phyloP scores from a whole-genome alignment of 2,797 vertebrate species.

The Fistularia commersonii region DNA sequence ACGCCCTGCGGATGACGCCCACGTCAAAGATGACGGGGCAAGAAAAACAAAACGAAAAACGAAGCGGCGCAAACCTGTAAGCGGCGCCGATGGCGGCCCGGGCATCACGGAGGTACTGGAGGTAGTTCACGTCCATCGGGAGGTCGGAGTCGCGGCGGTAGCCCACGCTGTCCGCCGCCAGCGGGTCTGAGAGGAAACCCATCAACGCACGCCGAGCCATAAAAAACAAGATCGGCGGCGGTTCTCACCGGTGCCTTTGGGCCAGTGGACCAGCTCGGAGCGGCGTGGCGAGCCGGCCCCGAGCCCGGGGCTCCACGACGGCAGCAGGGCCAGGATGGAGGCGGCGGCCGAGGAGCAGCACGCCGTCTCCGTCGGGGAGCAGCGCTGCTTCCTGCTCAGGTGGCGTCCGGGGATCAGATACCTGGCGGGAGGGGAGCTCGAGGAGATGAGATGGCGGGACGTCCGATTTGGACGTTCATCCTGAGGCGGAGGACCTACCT shows the following conservation, averaged over 20 bases:
- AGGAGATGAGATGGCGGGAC: too few relatives aligned
- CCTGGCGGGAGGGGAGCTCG: conserved; percentile 62
- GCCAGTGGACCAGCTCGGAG: conserved; percentile 83
- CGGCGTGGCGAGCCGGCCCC: conserved; percentile 46
- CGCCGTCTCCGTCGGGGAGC: conserved; percentile 80
- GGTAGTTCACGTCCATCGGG: conserved; percentile 85
- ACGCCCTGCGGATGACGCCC: conserved; percentile 68
- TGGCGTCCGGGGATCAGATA: conserved; percentile 90
- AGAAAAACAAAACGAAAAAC: neutral
- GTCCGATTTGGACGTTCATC: neutral
- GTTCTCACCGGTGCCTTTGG: conserved; percentile 67
- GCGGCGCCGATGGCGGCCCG: conserved; percentile 76
- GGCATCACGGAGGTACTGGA: conserved; percentile 92
- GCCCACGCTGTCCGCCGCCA: conserved; percentile 52
- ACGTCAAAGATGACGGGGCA: neutral
- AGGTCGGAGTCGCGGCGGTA: conserved; percentile 76
- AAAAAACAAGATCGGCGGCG: neutral
- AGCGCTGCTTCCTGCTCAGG: conserved; percentile 79
- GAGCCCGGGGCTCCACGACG: conserved; percentile 81
- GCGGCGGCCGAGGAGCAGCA: conserved; percentile 84
- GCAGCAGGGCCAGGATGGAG: conserved; percentile 84
- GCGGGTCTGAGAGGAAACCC: conserved; percentile 28
- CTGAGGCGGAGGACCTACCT: conserved; percentile 71
- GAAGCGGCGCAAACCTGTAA: conserved; percentile 47
- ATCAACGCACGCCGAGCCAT: neutral